Evolutionary conservation across 2,888 invertebrate genomes (phyloP), one percentile per base, ranked within the genome.

Genomic region (Lordiphosa andalusiaca): DNA sequence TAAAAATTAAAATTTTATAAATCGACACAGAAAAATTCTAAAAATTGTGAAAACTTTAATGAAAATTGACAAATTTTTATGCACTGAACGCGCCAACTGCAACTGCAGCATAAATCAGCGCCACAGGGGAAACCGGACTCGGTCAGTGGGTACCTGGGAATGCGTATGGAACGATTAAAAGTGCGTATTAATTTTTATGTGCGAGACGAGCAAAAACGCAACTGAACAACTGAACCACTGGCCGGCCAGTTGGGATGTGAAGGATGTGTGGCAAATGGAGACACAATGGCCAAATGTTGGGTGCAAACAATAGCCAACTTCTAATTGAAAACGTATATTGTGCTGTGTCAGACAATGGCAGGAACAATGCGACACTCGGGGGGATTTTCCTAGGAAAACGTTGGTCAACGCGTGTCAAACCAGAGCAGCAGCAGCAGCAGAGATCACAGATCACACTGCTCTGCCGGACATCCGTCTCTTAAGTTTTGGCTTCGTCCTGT

Each of bases 1-100:
- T 71, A 68, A 69, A 71, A 61, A 56, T 59, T 56, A 65, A 66
- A 62, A 63, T 38, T 57, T 37, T 67, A 78, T 71, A 56, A 13
- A 49, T 16, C 37, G n/a, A n/a, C 37, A 10, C 21, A 55, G 19
- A 82, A 75, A 65, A 63, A 84, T 84, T 71, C 82, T 65, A 74
- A 71, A 80, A 73, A 67, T 77, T 71, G 74, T 74, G 61, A 64
- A 64, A 77, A 73, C 74, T 66, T 85, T 69, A 87, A 84, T 86
- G 77, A 84, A 85, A 16, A 85, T 76, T 81, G 85, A 87, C 87
- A 86, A 87, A 86, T 86, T 87, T 85, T 76, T 73, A 75, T 72
- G 63, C 60, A 68, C 53, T 39, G 21, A 16, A 48, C 36, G 21
- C 16, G 37, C 37, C 41, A 49, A 44, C 59, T 16, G 37, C 36